Conservation (phyloP, 1,140 invertebrate genomes). For the Aphidius gifuensis region DNA sequence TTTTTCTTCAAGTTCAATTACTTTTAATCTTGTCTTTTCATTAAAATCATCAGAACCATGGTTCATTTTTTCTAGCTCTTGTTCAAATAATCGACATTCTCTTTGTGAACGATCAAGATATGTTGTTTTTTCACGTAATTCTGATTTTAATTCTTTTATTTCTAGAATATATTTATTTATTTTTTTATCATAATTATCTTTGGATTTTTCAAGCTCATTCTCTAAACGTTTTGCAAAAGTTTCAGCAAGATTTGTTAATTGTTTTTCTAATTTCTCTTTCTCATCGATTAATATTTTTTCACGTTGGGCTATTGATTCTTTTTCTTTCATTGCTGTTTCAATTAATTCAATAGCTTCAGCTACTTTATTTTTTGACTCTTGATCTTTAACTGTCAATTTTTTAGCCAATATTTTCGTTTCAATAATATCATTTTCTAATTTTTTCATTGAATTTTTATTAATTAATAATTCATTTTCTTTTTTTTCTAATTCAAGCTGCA, state of each 20-base stretch:
- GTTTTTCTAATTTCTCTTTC: slow-evolving; percentile 33
- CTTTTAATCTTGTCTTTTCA: slow-evolving; percentile 46
- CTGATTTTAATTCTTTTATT: slow-evolving; percentile 47
- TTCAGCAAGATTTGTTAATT: slow-evolving; percentile 32
- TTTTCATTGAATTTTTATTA: slow-evolving; percentile 28
- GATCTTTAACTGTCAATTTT: slow-evolving; percentile 35
- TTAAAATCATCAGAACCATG: slow-evolving; percentile 47
- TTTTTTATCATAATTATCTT: slow-evolving; percentile 38
- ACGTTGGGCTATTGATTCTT: slow-evolving; percentile 53
- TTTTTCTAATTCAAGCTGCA: slow-evolving; percentile 33
- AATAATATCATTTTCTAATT: slow-evolving; percentile 40
- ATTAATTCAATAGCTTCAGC: slow-evolving; percentile 55
- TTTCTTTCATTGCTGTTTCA: slow-evolving; percentile 54
- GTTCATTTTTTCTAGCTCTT: slow-evolving; percentile 51
- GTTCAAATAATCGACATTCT: slow-evolving; percentile 55
- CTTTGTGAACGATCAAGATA: slow-evolving; percentile 44
- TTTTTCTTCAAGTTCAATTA: slow-evolving; percentile 54
- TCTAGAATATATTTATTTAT: slow-evolving; percentile 42
- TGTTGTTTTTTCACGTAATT: slow-evolving; percentile 43
- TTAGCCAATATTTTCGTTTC: slow-evolving; percentile 32
- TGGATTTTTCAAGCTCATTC: slow-evolving; percentile 34
- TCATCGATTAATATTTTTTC: slow-evolving; percentile 48
- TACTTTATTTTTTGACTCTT: slow-evolving; percentile 46
- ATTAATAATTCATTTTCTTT: slow-evolving; percentile 36
- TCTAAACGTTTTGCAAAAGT: slow-evolving; percentile 40